A percentile compares a stretch with the other conserved stretches of the same genome.
Conservation (phyloP, 2,113 vertebrate species). For the Strigops habroptila region DNA sequence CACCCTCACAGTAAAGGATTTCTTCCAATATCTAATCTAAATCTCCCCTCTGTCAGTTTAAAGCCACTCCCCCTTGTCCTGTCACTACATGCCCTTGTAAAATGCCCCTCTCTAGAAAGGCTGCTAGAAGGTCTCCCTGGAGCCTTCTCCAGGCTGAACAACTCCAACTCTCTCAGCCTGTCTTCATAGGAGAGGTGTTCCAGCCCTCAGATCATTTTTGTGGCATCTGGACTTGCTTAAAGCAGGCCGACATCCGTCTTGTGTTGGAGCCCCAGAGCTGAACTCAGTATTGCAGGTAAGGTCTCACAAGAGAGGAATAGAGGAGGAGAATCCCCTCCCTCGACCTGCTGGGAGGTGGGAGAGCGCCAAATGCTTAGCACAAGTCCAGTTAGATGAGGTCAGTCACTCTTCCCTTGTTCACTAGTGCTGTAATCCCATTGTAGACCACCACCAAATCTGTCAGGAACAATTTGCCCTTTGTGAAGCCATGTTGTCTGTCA, state of each 20-base stretch:
- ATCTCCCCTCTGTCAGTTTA: neutral
- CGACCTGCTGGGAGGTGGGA: neutral
- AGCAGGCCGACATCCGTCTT: neutral
- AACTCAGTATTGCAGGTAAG: neutral
- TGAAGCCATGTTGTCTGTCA: neutral
- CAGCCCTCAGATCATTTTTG: neutral
- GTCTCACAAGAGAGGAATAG: neutral
- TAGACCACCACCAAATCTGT: neutral
- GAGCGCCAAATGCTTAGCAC: neutral
- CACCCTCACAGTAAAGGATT: neutral
- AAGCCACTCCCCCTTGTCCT: neutral
- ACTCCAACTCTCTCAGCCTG: neutral
- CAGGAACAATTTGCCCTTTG: neutral
- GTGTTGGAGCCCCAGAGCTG: neutral
- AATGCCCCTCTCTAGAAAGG: neutral
- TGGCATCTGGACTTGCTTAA: neutral
- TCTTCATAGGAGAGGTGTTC: neutral
- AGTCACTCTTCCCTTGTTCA: neutral
- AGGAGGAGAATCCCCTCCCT: neutral
- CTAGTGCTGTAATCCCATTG: neutral
- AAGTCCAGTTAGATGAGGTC: neutral
- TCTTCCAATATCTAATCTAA: neutral
- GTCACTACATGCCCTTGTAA: neutral
- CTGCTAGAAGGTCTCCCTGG: neutral
- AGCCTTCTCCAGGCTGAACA: neutral